Conservation (phyloP, 2,113 vertebrate species). For the Osmerus eperlanus region DNA sequence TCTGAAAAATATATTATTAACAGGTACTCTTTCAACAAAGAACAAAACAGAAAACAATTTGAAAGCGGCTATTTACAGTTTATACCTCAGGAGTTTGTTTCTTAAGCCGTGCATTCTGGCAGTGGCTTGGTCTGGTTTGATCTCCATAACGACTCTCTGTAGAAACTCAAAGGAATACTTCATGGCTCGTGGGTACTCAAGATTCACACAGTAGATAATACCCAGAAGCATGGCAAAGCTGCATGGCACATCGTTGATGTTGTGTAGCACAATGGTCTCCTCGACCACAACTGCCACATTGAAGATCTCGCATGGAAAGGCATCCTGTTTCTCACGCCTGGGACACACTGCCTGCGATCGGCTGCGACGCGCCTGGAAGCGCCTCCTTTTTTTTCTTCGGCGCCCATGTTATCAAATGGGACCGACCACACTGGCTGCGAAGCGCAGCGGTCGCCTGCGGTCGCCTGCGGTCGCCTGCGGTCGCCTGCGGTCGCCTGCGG, state of each 20-base stretch:
- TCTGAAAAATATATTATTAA: no score
- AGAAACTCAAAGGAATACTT: slow-evolving; percentile 22
- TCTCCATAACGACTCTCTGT: slow-evolving; percentile 11
- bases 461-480: no score
- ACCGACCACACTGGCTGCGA: no score
- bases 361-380: no score
- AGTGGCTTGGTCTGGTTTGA: no score
- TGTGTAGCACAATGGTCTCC: slow-evolving; percentile 20
- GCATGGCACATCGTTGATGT: slow-evolving; percentile 8
- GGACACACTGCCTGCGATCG: no score
- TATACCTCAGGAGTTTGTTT: slow-evolving; percentile 15
- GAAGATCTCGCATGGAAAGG: slow-evolving; percentile 20
- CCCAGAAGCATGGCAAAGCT: slow-evolving; percentile 29
- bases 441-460: no score
- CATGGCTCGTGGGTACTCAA: slow-evolving; percentile 17
- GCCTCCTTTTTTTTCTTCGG: no score
- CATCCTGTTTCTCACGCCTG: slow-evolving; percentile 7
- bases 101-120: slow-evolving; percentile 2
- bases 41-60: no score
- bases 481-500: no score
- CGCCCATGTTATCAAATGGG: no score
- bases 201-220: slow-evolving; percentile 17
- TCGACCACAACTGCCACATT: slow-evolving; percentile 27
- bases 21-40: no score
- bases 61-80: background rate